Percentiles rank a stretch among this genome's conserved stretches.
Evolutionary conservation across 2,888 invertebrate species (phyloP).

Genomic region (Yponomeuta cagnagella): DNA sequence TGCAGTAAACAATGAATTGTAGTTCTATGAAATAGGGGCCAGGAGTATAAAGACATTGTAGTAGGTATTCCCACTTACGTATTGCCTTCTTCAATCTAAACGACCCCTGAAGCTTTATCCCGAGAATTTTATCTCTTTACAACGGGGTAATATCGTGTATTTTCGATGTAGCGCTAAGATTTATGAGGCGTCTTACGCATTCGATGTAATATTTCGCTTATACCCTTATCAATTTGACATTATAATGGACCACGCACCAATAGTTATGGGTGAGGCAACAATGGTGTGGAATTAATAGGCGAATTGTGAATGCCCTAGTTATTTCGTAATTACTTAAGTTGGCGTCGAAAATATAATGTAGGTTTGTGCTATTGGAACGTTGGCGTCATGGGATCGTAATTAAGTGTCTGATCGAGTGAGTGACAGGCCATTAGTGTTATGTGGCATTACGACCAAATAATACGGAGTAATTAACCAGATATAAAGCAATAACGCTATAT

Average conservation of each 20-base stretch:
- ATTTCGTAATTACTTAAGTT: neutral
- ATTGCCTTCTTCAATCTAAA: neutral
- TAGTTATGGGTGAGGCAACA: neutral
- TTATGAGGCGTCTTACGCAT: neutral
- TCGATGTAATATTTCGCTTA: slow-evolving; percentile 5
- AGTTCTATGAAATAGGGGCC: too few species aligned
- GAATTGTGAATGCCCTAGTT: neutral
- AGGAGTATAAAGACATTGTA: too few species aligned
- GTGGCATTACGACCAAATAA: too few species aligned
- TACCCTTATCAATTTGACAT: slow-evolving; percentile 9
- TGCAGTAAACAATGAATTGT: too few species aligned
- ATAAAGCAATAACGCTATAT: too few species aligned
- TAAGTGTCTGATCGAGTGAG: too few species aligned
- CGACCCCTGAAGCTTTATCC: neutral
- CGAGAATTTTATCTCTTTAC: neutral
- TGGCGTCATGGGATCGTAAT: too few species aligned
- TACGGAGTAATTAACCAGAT: too few species aligned
- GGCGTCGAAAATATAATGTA: too few species aligned
- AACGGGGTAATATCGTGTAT: slow-evolving; percentile 1
- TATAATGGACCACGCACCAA: neutral
- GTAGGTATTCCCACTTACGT: neutral
- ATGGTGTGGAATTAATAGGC: neutral
- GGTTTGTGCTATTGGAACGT: too few species aligned
- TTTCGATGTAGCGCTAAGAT: slow-evolving; percentile 1
- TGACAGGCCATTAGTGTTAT: too few species aligned